A percentile compares a stretch with the other conserved stretches of the same genome.
phyloP scores from a whole-genome alignment of 2,888 invertebrate species.

The Diogma glabrata region DNA sequence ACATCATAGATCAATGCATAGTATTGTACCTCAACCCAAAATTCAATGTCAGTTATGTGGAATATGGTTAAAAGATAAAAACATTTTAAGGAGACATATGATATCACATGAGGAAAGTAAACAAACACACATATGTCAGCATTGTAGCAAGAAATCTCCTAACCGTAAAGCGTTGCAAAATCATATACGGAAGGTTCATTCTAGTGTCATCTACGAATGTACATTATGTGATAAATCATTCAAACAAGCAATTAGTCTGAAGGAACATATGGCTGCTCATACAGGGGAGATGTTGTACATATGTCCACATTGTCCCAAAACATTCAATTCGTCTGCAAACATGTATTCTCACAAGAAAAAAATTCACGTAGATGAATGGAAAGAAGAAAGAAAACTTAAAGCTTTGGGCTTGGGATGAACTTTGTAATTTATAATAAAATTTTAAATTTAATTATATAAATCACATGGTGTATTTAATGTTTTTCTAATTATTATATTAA shows the following conservation, averaged over 20 bases:
- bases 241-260: slow-evolving; percentile 13
- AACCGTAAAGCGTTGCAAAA: slow-evolving; percentile 16
- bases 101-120: slow-evolving; percentile 8
- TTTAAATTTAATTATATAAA: no score
- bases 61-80: slow-evolving; percentile 12
- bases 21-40: slow-evolving; percentile 6
- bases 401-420: no score
- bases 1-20: slow-evolving; percentile 12
- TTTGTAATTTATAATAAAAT: no score
- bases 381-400: slow-evolving; percentile 12
- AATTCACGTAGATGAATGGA: slow-evolving; percentile 16
- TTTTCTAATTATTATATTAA: no score
- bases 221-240: slow-evolving; percentile 16
- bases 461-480: no score
- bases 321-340: slow-evolving; percentile 18
- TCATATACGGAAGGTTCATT: slow-evolving; percentile 16
- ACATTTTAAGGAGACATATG: slow-evolving; percentile 25
- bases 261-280: slow-evolving; percentile 19
- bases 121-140: slow-evolving; percentile 11
- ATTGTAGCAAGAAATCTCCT: slow-evolving; percentile 16
- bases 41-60: slow-evolving; percentile 15
- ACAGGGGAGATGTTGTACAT: slow-evolving; percentile 18
- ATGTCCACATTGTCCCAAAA: slow-evolving; percentile 18
- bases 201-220: slow-evolving; percentile 13
- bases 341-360: slow-evolving; percentile 18